Evolutionary conservation across 2,888 invertebrate species (phyloP).

Genomic region (Idaea dimidiata): DNA sequence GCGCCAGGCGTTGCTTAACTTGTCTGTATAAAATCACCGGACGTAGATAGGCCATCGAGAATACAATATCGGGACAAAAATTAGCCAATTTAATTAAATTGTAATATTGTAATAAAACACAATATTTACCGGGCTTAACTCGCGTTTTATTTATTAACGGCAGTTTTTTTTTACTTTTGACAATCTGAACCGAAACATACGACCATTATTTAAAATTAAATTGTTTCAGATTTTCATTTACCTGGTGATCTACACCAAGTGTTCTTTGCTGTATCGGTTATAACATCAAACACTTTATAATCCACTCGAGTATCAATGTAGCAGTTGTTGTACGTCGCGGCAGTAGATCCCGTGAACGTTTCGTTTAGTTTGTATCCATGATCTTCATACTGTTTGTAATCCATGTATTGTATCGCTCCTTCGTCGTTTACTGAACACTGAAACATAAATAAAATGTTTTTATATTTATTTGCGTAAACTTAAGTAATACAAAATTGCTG

Average conservation of each 20-base stretch:
- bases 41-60: too few relatives aligned
- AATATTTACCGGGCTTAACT: too few relatives aligned
- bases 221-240: conserved; percentile 15
- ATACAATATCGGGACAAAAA: too few relatives aligned
- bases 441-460: conserved; percentile 10
- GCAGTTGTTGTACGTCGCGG: conserved; percentile 37
- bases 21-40: too few relatives aligned
- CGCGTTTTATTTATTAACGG: too few relatives aligned
- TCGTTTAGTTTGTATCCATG: conserved; percentile 58
- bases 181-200: too few relatives aligned
- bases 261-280: conserved; percentile 47
- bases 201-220: neutral
- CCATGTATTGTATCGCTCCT: conserved; percentile 73
- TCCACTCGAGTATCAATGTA: conserved; percentile 43
- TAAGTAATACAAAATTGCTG: conserved; percentile 48
- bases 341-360: conserved; percentile 26
- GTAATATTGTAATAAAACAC: too few relatives aligned
- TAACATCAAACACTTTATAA: conserved; percentile 35
- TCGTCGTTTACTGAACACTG: conserved; percentile 50
- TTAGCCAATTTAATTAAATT: too few relatives aligned
- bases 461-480: neutral
- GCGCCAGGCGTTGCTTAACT: too few relatives aligned
- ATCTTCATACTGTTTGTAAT: conserved; percentile 67
- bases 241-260: conserved; percentile 51
- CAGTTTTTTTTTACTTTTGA: too few relatives aligned